A percentile compares a stretch with the other conserved stretches of the same genome.
Conservation (phyloP, 53 echinoderm and acorn worm species). For the Arbacia lixula region DNA sequence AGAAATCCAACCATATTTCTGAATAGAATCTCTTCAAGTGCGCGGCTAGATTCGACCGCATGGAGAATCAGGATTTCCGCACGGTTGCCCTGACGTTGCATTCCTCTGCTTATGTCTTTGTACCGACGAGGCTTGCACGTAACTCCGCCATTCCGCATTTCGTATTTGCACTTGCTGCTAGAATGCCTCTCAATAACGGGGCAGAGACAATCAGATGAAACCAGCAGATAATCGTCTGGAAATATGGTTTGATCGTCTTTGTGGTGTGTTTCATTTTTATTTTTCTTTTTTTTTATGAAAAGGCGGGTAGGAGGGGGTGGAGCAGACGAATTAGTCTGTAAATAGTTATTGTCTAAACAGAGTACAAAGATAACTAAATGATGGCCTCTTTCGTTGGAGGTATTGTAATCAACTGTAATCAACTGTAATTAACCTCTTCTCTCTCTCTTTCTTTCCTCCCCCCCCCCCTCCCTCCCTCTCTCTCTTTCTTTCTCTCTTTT, state of each 20-base stretch:
- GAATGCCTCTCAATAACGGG: slow-evolving; percentile 12
- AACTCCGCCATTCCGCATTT: no score
- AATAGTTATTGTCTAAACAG: no score
- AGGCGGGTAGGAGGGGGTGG: no score
- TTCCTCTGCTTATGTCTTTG: no score
- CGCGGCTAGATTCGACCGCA: slow-evolving; percentile 32
- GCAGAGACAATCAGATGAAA: slow-evolving; percentile 20
- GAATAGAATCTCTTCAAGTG: slow-evolving; percentile 18
- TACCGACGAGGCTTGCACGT: no score
- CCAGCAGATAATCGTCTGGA: slow-evolving; percentile 25
- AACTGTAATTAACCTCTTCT: no score
- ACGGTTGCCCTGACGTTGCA: background rate
- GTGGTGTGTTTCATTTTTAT: no score
- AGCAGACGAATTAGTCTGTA: no score
- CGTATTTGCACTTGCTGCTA: slow-evolving; percentile 33
- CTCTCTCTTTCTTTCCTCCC: background rate
- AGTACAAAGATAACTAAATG: no score
- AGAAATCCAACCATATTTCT: slow-evolving; percentile 13
- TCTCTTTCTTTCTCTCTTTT: background rate
- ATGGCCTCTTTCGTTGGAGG: no score
- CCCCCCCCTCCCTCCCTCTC: background rate
- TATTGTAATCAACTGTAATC: no score
- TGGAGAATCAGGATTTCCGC: slow-evolving; percentile 49
- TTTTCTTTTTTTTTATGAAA: no score
- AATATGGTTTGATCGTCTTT: slow-evolving; percentile 16